phyloP scores from a whole-genome alignment of 2,113 vertebrate species.

The Pachypanchax playfairii region DNA sequence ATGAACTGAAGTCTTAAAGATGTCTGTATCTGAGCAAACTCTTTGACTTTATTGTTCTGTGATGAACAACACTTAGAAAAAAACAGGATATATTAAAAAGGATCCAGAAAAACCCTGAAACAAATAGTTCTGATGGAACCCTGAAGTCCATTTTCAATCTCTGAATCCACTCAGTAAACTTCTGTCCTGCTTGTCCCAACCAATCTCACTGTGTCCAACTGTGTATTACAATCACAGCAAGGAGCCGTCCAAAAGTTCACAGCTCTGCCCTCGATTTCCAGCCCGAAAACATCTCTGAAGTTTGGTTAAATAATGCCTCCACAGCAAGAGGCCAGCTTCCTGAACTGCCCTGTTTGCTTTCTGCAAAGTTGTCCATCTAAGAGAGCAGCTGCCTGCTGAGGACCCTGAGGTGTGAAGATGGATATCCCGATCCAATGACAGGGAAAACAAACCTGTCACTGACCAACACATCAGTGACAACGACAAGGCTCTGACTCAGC shows the following conservation, averaged over 20 bases:
- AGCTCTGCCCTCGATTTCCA: slow-evolving; percentile 22
- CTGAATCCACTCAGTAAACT: slow-evolving; percentile 1
- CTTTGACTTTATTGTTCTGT: too few relatives aligned
- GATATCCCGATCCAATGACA: slow-evolving; percentile 67
- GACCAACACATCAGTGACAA: slow-evolving; percentile 64
- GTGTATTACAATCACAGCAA: background rate
- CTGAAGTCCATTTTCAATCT: background rate
- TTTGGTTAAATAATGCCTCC: slow-evolving; percentile 50
- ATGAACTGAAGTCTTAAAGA: too few relatives aligned
- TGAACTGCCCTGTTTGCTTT: slow-evolving; percentile 51
- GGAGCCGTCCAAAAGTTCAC: slow-evolving; percentile 28
- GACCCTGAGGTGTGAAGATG: slow-evolving; percentile 71
- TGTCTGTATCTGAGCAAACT: too few relatives aligned
- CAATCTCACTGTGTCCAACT: background rate
- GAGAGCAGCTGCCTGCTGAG: slow-evolving; percentile 38
- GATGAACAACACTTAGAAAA: background rate
- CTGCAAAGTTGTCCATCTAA: slow-evolving; percentile 42
- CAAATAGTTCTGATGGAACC: background rate
- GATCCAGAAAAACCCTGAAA: background rate
- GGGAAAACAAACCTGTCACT: slow-evolving; percentile 65
- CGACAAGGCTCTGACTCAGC: slow-evolving; percentile 67
- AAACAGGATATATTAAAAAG: background rate
- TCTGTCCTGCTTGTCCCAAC: background rate
- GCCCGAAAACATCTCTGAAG: slow-evolving; percentile 28
- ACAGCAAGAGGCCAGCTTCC: slow-evolving; percentile 33